Evolutionary conservation across 2,113 vertebrate genomes (phyloP).

Genomic region (Saccopteryx bilineata): DNA sequence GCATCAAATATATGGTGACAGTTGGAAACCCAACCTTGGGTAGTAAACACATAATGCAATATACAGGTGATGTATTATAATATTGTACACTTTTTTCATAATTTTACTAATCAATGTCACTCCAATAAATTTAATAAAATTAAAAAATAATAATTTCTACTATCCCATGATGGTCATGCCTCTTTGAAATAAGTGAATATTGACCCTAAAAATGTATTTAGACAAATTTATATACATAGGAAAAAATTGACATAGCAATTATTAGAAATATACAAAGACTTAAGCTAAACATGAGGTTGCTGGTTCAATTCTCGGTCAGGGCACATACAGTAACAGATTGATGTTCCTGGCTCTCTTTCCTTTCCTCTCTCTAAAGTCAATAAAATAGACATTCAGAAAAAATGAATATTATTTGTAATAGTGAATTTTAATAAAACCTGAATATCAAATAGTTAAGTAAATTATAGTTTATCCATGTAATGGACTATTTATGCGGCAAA

Average conservation of each 20-base stretch:
- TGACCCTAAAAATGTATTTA: conserved; percentile 16
- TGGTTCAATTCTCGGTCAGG: no score
- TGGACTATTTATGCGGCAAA: background rate
- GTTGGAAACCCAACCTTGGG: background rate
- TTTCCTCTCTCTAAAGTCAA: no score
- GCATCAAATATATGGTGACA: background rate
- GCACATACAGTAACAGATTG: no score
- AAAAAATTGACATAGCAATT: background rate
- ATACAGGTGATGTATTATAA: background rate
- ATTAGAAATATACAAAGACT: conserved; percentile 36
- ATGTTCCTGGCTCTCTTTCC: no score
- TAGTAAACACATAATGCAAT: background rate
- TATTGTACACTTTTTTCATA: background rate
- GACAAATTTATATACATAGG: background rate
- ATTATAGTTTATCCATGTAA: conserved; percentile 11
- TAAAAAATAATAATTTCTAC: background rate
- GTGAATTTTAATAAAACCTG: conserved; percentile 20
- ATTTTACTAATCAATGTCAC: background rate
- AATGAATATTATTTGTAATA: background rate
- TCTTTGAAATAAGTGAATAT: conserved; percentile 3
- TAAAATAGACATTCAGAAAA: no score
- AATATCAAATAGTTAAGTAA: conserved; percentile 26
- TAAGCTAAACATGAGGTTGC: background rate
- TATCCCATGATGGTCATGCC: background rate
- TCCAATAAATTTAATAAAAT: background rate